Conservation (phyloP, 2,888 invertebrate genomes). For the Alviniconcha strummeri region DNA sequence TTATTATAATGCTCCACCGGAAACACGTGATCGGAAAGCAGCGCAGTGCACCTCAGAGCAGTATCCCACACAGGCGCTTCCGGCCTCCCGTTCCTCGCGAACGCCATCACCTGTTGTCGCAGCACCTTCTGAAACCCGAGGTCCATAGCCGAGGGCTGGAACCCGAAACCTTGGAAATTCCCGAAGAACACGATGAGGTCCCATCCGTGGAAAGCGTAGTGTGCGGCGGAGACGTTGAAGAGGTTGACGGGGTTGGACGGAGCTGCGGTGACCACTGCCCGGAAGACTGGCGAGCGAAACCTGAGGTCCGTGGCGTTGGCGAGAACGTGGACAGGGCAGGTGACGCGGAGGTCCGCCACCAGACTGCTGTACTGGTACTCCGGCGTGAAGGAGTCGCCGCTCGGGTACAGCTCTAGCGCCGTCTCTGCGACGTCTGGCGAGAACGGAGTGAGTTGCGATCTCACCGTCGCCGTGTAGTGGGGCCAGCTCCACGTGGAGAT, state of each 20-base stretch:
- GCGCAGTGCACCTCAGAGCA: conserved; percentile 4
- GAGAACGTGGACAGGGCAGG: conserved; percentile 36
- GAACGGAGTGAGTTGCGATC: neutral
- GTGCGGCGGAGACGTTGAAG: neutral
- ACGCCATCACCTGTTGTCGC: conserved; percentile 32
- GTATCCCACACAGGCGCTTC: conserved; percentile 27
- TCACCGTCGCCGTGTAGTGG: neutral
- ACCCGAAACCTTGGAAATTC: conserved; percentile 20
- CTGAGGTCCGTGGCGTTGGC: conserved; percentile 14
- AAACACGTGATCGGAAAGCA: conserved; percentile 23
- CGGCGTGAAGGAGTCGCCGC: neutral
- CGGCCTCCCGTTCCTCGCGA: conserved; percentile 30
- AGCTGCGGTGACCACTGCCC: conserved; percentile 26
- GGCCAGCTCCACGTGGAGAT: conserved; percentile 25
- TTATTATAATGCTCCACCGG: conserved; percentile 14
- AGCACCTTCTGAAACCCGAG: conserved; percentile 34
- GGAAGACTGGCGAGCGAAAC: conserved; percentile 35
- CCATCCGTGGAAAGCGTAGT: conserved; percentile 30
- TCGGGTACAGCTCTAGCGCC: conserved; percentile 21
- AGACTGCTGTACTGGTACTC: conserved; percentile 33
- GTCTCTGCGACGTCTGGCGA: conserved; percentile 4
- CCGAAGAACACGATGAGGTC: conserved; percentile 36
- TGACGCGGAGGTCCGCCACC: conserved; percentile 31
- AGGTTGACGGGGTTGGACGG: conserved; percentile 26
- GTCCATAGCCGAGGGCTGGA: conserved; percentile 23